These are phyloP conservation scores for Caenorhabditis sinica DNA, from an alignment of 2,888 invertebrate genomes.

Conservation along the genomic window DNA sequence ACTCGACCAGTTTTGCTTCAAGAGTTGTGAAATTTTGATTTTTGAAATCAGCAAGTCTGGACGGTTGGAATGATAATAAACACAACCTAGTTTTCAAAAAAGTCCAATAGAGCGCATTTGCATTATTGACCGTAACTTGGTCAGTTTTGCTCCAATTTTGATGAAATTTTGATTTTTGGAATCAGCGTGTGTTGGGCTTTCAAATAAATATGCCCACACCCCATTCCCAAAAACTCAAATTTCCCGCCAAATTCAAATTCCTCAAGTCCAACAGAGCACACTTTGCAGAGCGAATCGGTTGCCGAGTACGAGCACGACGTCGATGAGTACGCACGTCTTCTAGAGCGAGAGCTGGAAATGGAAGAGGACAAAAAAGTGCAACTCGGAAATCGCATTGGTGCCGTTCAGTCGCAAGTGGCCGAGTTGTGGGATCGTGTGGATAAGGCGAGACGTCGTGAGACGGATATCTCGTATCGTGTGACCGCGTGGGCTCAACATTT, in stretches of 20 bases:
- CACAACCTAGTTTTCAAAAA: not conserved
- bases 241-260: not conserved
- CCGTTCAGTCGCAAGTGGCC: slow-evolving; percentile 51
- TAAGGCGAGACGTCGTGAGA: slow-evolving; percentile 62
- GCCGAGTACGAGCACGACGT: slow-evolving; percentile 60
- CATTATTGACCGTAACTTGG: not conserved
- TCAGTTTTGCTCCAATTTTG: not conserved
- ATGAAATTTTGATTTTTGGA: not conserved
- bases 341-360: slow-evolving; percentile 42
- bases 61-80: not conserved
- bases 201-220: not conserved
- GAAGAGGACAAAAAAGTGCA: slow-evolving; percentile 53
- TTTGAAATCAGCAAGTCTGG: not conserved
- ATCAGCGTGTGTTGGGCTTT: not conserved
- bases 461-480: slow-evolving; percentile 58
- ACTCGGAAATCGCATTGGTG: slow-evolving; percentile 36
- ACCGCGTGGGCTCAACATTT: slow-evolving; percentile 63
- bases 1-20: not conserved
- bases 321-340: slow-evolving; percentile 38
- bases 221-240: too few relatives aligned
- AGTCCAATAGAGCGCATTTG: not conserved
- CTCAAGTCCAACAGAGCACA: not conserved
- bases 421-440: slow-evolving; percentile 67
- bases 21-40: not conserved
- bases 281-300: slow-evolving; percentile 50